A percentile compares a stretch with the other conserved stretches of the same genome.
Conservation (phyloP, 2,888 invertebrate genomes). For the Stratiomys singularior region DNA sequence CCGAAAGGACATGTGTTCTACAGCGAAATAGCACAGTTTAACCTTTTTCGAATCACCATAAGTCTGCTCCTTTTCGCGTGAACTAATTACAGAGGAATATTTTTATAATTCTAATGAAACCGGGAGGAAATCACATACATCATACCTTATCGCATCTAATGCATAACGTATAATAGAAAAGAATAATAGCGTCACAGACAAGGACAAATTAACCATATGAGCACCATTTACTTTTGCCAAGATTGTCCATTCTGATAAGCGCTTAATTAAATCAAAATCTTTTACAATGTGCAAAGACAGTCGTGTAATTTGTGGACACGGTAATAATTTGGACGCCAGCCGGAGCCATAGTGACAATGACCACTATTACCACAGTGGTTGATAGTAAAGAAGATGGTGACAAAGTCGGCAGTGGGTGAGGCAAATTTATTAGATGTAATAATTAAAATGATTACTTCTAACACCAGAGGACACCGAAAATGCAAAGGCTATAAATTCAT, state of each 20-base stretch:
- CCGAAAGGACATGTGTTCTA: no score
- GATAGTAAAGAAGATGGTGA: background rate
- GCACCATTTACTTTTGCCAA: background rate
- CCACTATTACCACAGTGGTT: background rate
- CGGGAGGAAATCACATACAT: background rate
- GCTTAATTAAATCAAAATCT: slow-evolving; percentile 46
- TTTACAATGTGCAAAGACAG: slow-evolving; percentile 46
- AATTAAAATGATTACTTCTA: slow-evolving; percentile 25
- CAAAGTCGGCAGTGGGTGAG: slow-evolving; percentile 26
- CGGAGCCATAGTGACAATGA: background rate
- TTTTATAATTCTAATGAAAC: background rate
- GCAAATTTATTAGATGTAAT: slow-evolving; percentile 44
- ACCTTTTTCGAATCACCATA: no score
- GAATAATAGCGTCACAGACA: slow-evolving; percentile 22
- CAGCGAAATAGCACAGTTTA: no score
- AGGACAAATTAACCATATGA: slow-evolving; percentile 36
- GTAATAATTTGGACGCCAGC: slow-evolving; percentile 31
- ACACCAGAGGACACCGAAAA: slow-evolving; percentile 19
- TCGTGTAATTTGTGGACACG: slow-evolving; percentile 43
- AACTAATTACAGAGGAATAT: background rate
- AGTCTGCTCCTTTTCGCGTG: no score
- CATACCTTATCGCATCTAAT: background rate
- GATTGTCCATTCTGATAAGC: slow-evolving; percentile 18
- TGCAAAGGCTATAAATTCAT: slow-evolving; percentile 35
- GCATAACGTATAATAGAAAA: slow-evolving; percentile 7